phyloP scores from a whole-genome alignment of 2,113 vertebrate genomes.

The Meriones unguiculatus region DNA sequence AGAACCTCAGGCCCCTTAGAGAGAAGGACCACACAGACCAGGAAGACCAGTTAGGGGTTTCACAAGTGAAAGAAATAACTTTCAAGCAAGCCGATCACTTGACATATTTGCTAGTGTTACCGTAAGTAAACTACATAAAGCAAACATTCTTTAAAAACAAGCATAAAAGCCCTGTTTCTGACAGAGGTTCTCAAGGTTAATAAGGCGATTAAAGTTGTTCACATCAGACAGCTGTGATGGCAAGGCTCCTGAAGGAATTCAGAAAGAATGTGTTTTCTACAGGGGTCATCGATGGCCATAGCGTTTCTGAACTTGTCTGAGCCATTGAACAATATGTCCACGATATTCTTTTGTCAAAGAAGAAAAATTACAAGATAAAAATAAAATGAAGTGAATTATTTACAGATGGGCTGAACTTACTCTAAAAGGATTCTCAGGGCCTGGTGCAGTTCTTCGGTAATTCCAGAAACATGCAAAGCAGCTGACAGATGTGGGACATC shows the following conservation, averaged over 20 bases:
- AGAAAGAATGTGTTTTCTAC: background rate
- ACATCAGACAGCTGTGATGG: background rate
- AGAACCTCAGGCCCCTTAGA: background rate
- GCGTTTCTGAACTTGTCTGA: background rate
- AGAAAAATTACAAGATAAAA: conserved; percentile 35
- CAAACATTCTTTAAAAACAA: background rate
- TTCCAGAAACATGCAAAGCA: background rate
- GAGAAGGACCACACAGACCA: background rate
- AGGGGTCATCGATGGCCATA: background rate
- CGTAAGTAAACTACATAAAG: background rate
- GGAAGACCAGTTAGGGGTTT: background rate
- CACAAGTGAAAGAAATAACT: background rate
- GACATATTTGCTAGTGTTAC: background rate
- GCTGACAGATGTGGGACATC: background rate
- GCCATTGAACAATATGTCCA: background rate
- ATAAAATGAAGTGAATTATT: conserved; percentile 5
- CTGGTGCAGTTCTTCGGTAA: background rate
- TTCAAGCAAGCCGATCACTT: background rate
- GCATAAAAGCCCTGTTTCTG: background rate
- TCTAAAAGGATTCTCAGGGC: background rate
- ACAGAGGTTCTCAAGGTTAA: background rate
- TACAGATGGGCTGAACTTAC: background rate
- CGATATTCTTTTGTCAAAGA: background rate
- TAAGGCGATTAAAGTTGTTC: background rate
- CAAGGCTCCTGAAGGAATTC: background rate